Evolutionary conservation across 2,888 invertebrate genomes (phyloP).

Genomic region (Habroteleia sp.): DNA sequence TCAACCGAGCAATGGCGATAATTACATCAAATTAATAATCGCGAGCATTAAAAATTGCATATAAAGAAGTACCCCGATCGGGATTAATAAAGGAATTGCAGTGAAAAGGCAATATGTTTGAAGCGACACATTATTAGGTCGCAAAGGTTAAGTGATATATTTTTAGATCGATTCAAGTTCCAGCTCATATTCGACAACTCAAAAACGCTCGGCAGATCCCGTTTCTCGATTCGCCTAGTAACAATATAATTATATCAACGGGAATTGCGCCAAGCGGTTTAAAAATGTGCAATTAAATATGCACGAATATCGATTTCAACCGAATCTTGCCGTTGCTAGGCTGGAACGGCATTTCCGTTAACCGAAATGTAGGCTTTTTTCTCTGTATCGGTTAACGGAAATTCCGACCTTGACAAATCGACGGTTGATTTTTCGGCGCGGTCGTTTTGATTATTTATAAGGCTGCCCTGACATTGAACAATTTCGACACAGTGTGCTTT

Average conservation of each 20-base stretch:
- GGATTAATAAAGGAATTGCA: constrained; percentile 13
- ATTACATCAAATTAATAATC: constrained; percentile 23
- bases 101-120: constrained; percentile 20
- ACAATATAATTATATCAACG: constrained; percentile 38
- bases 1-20: constrained; percentile 11
- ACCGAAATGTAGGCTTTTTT: background rate
- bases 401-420: no score
- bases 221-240: constrained; percentile 29
- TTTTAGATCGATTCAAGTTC: constrained; percentile 42
- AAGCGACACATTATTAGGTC: constrained; percentile 33
- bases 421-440: background rate
- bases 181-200: constrained; percentile 28
- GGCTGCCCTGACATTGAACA: background rate
- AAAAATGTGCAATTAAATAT: constrained; percentile 53
- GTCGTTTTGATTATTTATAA: background rate
- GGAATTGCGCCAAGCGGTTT: constrained; percentile 26
- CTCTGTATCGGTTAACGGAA: no score
- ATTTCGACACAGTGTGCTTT: background rate
- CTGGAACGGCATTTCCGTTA: constrained; percentile 34
- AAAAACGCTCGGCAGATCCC: constrained; percentile 14
- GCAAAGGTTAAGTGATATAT: constrained; percentile 41
- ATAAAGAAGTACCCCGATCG: background rate
- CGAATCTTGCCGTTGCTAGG: constrained; percentile 42
- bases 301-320: constrained; percentile 35
- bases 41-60: background rate